These are phyloP conservation scores for Lamprotornis superbus DNA, from an alignment of 2,113 vertebrate genomes.

Conservation along the genomic window DNA sequence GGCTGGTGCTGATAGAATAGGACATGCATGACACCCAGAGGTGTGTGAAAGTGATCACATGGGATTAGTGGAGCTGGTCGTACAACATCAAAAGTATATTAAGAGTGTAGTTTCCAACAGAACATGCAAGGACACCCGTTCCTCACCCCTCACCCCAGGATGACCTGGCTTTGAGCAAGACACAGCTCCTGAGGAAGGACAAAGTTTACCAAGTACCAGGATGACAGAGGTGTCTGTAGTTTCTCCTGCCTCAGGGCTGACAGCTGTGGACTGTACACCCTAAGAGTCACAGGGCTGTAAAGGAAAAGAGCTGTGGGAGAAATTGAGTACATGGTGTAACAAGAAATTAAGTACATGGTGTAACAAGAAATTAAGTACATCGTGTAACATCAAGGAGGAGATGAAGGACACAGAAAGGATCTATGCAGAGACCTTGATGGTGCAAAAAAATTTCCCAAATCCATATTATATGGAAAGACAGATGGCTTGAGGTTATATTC, in stretches of 20 bases:
- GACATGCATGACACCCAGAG: neutral
- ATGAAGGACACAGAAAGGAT: neutral
- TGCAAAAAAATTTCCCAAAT: neutral
- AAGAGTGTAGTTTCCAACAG: neutral
- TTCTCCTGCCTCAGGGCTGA: neutral
- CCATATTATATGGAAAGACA: neutral
- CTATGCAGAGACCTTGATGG: neutral
- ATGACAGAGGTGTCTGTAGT: neutral
- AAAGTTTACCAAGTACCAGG: neutral
- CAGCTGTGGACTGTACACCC: fast-evolving
- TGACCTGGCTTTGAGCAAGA: neutral
- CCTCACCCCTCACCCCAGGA: too few species aligned
- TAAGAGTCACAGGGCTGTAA: neutral
- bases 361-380: neutral
- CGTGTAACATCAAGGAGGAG: neutral
- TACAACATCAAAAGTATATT: neutral
- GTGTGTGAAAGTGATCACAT: neutral
- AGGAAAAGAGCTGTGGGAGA: neutral
- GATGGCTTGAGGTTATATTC: neutral
- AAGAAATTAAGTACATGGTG: neutral
- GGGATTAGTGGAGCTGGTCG: neutral
- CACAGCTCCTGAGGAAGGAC: neutral
- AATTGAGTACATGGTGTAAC: neutral
- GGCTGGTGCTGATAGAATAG: neutral
- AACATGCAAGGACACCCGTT: neutral